These are phyloP conservation scores for Urechis unicinctus DNA, from an alignment of 2,888 invertebrate species.

Conservation along the genomic window DNA sequence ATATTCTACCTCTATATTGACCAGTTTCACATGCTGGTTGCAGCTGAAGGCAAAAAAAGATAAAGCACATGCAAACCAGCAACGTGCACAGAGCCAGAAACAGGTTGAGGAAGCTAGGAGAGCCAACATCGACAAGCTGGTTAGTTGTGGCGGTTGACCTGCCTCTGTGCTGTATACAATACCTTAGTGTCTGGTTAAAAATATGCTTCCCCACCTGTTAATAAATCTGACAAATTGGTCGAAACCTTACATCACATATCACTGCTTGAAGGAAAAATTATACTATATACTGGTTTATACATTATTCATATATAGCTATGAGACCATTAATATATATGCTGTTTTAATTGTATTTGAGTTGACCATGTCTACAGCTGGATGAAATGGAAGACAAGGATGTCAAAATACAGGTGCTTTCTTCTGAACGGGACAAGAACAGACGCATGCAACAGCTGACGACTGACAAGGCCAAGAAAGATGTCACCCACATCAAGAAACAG, in stretches of 20 bases:
- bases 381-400: conserved; percentile 41
- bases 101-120: conserved; percentile 46
- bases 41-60: conserved; percentile 45
- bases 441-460: conserved; percentile 30
- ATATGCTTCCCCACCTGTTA: too few species aligned
- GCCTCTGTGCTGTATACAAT: too few species aligned
- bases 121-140: conserved; percentile 47
- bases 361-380: conserved; percentile 26
- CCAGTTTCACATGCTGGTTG: not conserved
- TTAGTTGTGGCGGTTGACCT: too few species aligned
- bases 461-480: conserved; percentile 38
- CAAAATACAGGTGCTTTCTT: conserved; percentile 27
- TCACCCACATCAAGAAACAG: conserved; percentile 23
- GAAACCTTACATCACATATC: too few species aligned
- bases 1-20: too few species aligned
- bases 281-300: too few species aligned
- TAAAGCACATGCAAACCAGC: conserved; percentile 42
- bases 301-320: too few species aligned
- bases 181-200: too few species aligned
- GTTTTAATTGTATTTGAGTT: not conserved
- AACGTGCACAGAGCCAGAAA: conserved; percentile 41
- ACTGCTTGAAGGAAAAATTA: too few species aligned
- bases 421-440: conserved; percentile 35
- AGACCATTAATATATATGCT: not conserved
- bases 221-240: too few species aligned